Percentiles rank a stretch among this genome's conserved stretches.
phyloP scores from a whole-genome alignment of 2,113 vertebrate species.

The Malurus cyaneus region DNA sequence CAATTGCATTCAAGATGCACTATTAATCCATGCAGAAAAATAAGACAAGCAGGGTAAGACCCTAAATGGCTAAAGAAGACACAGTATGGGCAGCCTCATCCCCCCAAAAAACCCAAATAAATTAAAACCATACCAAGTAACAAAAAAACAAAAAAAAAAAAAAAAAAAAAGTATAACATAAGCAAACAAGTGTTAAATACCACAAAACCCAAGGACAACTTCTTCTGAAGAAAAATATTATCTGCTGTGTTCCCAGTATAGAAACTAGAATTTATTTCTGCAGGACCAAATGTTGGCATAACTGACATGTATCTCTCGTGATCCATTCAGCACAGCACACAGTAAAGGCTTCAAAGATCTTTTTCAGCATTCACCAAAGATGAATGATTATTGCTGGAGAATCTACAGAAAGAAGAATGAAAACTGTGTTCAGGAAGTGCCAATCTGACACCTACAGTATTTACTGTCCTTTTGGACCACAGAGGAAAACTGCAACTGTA shows the following conservation, averaged over 20 bases:
- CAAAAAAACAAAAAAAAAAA: neutral
- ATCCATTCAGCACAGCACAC: neutral
- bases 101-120: neutral
- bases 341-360: neutral
- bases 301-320: neutral
- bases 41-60: neutral
- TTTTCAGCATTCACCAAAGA: neutral
- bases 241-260: neutral
- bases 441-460: neutral
- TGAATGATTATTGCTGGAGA: neutral
- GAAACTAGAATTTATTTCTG: neutral
- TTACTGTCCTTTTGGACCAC: neutral
- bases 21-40: neutral
- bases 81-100: neutral
- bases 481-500: neutral
- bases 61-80: neutral
- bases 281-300: neutral
- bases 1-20: neutral
- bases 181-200: neutral
- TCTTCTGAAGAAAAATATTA: neutral
- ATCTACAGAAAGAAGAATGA: neutral
- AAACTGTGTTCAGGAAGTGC: neutral
- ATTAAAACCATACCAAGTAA: neutral
- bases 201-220: neutral
- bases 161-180: fast-evolving